These are phyloP conservation scores for Plectrocnemia conspersa DNA, from an alignment of 1,140 invertebrate genomes.

Conservation along the genomic window DNA sequence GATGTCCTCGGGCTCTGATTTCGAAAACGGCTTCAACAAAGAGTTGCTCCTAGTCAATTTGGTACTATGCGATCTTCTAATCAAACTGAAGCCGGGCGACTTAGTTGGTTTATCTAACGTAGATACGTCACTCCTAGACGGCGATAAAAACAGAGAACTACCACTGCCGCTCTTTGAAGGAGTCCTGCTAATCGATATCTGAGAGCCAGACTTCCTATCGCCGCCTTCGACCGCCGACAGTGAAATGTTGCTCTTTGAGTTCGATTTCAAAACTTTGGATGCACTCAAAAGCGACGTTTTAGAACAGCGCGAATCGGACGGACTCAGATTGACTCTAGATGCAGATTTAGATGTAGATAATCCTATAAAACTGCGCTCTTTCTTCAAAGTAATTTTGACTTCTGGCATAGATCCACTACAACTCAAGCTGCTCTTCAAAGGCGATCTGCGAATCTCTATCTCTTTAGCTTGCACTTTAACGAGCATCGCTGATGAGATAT, in stretches of 20 bases:
- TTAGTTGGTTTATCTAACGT: conserved; percentile 49
- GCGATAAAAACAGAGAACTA: conserved; percentile 48
- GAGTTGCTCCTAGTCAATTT: conserved; percentile 65
- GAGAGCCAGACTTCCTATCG: conserved; percentile 40
- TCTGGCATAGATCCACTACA: conserved; percentile 26
- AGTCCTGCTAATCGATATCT: conserved; percentile 42
- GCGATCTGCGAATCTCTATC: conserved; percentile 31
- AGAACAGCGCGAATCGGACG: conserved; percentile 16
- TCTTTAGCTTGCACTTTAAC: conserved; percentile 32
- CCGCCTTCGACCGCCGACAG: conserved; percentile 29
- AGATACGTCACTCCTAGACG: conserved; percentile 39
- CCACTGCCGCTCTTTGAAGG: conserved; percentile 46
- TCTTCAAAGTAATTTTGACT: conserved; percentile 38
- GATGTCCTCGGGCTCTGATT: conserved; percentile 38
- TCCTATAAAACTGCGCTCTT: conserved; percentile 40
- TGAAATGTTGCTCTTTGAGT: conserved; percentile 47
- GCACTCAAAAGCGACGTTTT: conserved; percentile 18
- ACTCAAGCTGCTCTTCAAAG: conserved; percentile 25
- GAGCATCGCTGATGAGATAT: conserved; percentile 19
- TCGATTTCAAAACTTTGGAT: conserved; percentile 37
- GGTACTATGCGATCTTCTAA: conserved; percentile 65
- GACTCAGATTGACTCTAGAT: conserved; percentile 39
- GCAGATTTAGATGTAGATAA: conserved; percentile 31
- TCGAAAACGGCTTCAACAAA: conserved; percentile 40
- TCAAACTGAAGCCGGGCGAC: conserved; percentile 55